Evolutionary conservation across 1,140 invertebrate species (phyloP), one percentile per base, ranked within the genome.

Genomic region (Brachystomella parvula): DNA sequence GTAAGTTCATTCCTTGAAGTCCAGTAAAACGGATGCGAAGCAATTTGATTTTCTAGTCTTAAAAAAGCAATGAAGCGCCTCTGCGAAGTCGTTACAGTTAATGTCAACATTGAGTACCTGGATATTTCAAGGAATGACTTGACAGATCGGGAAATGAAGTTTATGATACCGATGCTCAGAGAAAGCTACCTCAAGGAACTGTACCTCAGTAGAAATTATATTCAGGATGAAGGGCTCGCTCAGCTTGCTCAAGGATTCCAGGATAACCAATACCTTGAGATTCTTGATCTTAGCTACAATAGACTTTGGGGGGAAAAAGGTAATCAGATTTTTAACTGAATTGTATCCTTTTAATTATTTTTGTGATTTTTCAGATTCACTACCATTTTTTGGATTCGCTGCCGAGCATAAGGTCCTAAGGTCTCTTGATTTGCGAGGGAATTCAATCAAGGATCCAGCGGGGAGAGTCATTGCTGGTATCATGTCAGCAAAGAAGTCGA

Each of bases 61-160:
- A 6, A 39, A 9, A 35, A 47, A 47, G 53, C 60, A 1, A 32
- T 70, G 15, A 35, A 65, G 26, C 44, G 44, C 39, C 65, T 72
- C 28, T 70, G 65, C 57, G 56, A 67, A 24, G 65, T 68, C 3
- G 31, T 70, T 2, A 31, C 17, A 3, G 19, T 59, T n/a, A 70
- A 68, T 31, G 28, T 53, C 0, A 60, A 0, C 9, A 17, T 72
- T 3, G 60, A 63, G 32, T 21, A n/a, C 3, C 12, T 72, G 17
- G 66, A 72, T 39, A 31, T 69, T n/a, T 70, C 33, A 47, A 32
- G 69, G 66, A 72, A 72, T 53, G 61, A 72, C 17, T 31, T 72
- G 2, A 53, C 44, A 15, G 68, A 72, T 56, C 24, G 47, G 0
- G 71, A 72, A 17, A 72, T 70, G 71, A 29, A n/a, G n/a, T 49